These are phyloP conservation scores for Synergus umbraculus DNA, from an alignment of 2,888 invertebrate species.

Conservation along the genomic window DNA sequence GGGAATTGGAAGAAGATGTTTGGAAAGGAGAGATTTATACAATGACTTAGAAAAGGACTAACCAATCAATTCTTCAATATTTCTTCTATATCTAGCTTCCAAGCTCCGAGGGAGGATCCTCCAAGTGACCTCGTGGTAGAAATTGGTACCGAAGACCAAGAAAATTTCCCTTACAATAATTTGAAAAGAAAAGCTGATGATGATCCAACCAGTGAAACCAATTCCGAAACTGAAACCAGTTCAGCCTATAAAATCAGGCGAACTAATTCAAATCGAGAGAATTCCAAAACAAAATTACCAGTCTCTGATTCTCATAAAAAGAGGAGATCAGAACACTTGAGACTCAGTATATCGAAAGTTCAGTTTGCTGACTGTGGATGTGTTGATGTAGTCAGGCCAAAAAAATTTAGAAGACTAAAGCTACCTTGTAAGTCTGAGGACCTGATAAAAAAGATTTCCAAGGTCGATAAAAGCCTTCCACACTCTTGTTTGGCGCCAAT, in stretches of 20 bases:
- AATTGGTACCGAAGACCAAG: slow-evolving; percentile 43
- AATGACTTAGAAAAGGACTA: too few species aligned
- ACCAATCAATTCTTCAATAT: not conserved
- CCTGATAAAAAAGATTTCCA: slow-evolving; percentile 55
- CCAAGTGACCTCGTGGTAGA: slow-evolving; percentile 58
- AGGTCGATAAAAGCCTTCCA: slow-evolving; percentile 52
- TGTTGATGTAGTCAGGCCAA: slow-evolving; percentile 35
- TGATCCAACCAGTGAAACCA: not conserved
- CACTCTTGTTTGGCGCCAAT: slow-evolving; percentile 50
- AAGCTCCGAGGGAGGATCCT: not conserved
- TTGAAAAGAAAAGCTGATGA: not conserved
- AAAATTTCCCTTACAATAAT: not conserved
- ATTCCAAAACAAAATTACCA: not conserved
- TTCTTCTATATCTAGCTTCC: not conserved
- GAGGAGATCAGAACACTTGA: slow-evolving; percentile 36
- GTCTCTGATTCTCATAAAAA: not conserved
- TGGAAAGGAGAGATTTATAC: too few species aligned
- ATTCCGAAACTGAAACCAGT: not conserved
- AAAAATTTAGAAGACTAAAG: slow-evolving; percentile 43
- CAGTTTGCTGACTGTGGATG: not conserved
- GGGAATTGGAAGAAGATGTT: too few species aligned
- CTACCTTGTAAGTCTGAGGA: slow-evolving; percentile 58
- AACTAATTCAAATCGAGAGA: not conserved
- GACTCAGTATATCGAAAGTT: slow-evolving; percentile 30
- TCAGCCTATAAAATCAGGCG: not conserved